Percentiles rank a stretch among this genome's conserved stretches.
Evolutionary conservation across 2,113 vertebrate species (phyloP).

Genomic region (Ascaphus truei): DNA sequence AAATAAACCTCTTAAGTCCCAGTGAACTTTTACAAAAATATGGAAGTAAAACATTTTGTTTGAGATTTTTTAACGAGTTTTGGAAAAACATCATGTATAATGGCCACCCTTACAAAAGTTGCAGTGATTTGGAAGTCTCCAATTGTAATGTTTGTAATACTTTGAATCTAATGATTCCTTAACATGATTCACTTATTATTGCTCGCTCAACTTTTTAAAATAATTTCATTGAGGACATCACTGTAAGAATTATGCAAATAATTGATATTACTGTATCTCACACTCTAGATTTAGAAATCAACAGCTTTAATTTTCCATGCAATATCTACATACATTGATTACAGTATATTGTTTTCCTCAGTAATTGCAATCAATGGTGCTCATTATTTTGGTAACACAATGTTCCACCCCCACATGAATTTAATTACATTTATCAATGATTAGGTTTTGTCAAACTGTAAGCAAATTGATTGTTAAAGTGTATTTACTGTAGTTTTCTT

Average conservation of each 20-base stretch:
- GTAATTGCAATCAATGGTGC: constrained; percentile 27
- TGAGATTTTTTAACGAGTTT: too few relatives aligned
- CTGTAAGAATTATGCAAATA: too few relatives aligned
- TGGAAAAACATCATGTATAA: too few relatives aligned
- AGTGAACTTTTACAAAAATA: neutral
- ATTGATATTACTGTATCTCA: neutral
- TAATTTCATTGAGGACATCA: too few relatives aligned
- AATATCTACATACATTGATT: constrained; percentile 21
- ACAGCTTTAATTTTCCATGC: constrained; percentile 18
- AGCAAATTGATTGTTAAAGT: neutral
- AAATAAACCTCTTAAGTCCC: rapidly evolving
- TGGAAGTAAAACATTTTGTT: too few relatives aligned
- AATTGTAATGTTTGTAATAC: too few relatives aligned
- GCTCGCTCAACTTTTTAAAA: neutral
- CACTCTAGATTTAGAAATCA: constrained; percentile 1
- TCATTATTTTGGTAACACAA: constrained; percentile 23
- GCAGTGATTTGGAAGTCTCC: too few relatives aligned
- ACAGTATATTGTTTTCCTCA: constrained; percentile 18
- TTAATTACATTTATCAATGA: constrained; percentile 25
- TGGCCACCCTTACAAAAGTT: too few relatives aligned
- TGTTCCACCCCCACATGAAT: constrained; percentile 6
- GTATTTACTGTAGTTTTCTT: neutral
- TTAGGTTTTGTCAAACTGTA: constrained; percentile 15
- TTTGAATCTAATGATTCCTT: neutral
- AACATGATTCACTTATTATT: neutral